phyloP scores from a whole-genome alignment of 2,797 vertebrate species.

The Pipistrellus pygmaeus region DNA sequence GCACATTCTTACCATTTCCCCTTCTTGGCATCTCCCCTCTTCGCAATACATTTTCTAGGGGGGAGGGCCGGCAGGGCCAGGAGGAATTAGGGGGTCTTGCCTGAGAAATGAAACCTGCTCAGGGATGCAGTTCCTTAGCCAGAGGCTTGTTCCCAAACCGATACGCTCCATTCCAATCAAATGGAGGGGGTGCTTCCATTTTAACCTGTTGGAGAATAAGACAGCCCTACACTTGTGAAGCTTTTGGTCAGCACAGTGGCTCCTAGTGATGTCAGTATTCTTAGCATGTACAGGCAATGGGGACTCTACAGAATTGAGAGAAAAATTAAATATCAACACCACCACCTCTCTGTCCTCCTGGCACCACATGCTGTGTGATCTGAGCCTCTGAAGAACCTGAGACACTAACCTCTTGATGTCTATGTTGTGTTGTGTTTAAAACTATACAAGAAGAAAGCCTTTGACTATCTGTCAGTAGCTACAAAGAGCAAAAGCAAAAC shows the following conservation, averaged over 20 bases:
- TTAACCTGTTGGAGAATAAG: neutral
- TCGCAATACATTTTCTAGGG: neutral
- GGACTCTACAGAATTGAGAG: neutral
- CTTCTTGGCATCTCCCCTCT: neutral
- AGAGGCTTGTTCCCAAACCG: neutral
- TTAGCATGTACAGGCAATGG: neutral
- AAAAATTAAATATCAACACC: slow-evolving; percentile 1
- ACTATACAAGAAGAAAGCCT: slow-evolving; percentile 5
- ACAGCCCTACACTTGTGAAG: neutral
- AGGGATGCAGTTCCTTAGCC: neutral
- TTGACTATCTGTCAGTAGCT: neutral
- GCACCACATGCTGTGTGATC: neutral
- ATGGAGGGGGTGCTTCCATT: neutral
- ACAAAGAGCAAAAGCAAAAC: neutral
- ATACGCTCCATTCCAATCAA: neutral
- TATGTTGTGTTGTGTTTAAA: neutral
- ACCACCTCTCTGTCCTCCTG: neutral
- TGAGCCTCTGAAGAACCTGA: slow-evolving; percentile 20
- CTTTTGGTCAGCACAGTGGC: neutral
- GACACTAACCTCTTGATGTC: neutral
- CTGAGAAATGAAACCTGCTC: slow-evolving; percentile 5
- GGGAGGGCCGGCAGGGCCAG: neutral
- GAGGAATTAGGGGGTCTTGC: neutral
- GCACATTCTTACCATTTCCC: neutral
- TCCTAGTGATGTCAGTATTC: neutral